phyloP scores from a whole-genome alignment of 2,888 invertebrate species.

The Rhimphoctona megacephalus region DNA sequence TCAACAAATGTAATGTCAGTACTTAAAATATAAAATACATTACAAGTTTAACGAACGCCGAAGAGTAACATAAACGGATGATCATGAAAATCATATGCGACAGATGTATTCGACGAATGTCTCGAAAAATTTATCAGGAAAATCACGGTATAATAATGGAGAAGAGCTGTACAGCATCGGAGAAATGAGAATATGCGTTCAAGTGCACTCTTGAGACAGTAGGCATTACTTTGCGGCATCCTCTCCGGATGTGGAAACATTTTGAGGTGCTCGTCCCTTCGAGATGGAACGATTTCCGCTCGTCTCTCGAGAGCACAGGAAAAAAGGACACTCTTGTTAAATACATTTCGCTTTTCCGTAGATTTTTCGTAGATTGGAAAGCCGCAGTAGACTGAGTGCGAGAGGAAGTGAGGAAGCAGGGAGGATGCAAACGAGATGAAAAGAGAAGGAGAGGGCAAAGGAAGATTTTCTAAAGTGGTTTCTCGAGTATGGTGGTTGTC shows the following conservation, averaged over 20 bases:
- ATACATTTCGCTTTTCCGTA: slow-evolving; percentile 24
- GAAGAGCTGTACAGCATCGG: not conserved
- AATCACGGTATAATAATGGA: slow-evolving; percentile 9
- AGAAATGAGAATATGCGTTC: slow-evolving; percentile 43
- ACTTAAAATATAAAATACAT: not conserved
- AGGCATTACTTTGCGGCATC: slow-evolving; percentile 28
- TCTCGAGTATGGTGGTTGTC: slow-evolving; percentile 59
- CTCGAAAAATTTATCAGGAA: slow-evolving; percentile 27
- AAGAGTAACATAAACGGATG: not conserved
- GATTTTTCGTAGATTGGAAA: slow-evolving; percentile 52
- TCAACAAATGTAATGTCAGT: not conserved
- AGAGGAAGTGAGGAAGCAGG: not conserved
- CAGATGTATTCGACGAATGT: slow-evolving; percentile 4
- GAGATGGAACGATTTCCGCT: slow-evolving; percentile 45
- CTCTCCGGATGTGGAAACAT: slow-evolving; percentile 40
- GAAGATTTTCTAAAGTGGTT: slow-evolving; percentile 63
- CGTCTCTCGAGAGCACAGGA: slow-evolving; percentile 1
- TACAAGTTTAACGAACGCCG: slow-evolving; percentile 10
- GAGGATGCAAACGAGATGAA: not conserved
- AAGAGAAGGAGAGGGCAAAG: slow-evolving; percentile 7
- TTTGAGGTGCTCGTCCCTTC: slow-evolving; percentile 24
- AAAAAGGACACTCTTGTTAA: slow-evolving; percentile 24
- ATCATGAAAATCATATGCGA: slow-evolving; percentile 14
- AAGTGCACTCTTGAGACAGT: slow-evolving; percentile 61
- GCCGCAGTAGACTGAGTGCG: slow-evolving; percentile 29